Evolutionary conservation across 2,113 vertebrate genomes (phyloP), one percentile per base, ranked within the genome.

Genomic region (Kryptolebias marmoratus): DNA sequence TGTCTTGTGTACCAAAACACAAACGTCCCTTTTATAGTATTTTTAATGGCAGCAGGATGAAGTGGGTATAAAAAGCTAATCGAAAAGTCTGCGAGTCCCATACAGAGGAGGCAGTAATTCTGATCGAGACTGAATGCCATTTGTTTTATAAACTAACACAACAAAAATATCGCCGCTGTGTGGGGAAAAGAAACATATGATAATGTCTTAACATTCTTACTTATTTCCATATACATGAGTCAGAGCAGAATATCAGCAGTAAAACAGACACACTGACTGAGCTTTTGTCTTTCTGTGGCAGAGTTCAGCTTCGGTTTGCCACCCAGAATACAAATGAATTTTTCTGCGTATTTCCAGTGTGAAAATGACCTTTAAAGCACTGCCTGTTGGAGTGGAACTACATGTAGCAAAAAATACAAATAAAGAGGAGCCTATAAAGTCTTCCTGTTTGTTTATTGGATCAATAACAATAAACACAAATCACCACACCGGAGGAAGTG

Each of bases 331-430:
- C 47, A 71, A 36, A 32, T 64, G 61, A 28, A 49, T 31, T 12
- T 68, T 75, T 36, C 57, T 57, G 42, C 59, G 42, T 22, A 11
- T 64, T 31, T 6, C 48, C 32, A n/a, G 16, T 61, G 39, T 42
- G 42, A 32, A 57, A 44, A 56, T 72, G 70, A 82, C 81, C 76
- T 73, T 73, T 81, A 18, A n/a, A 68, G 44, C 8, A 22, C 63
- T 11, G 15, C 14, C 49, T 48, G 15, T 36, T 55, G 59, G 52
- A 11, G 27, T 0, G 45, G 32, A 59, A 63, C 49, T 18, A 5
- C 1, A 3, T 0, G n/a, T 4, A 27, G 18, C 28, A 18, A 47
- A 18, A 30, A 27, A 18, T 10, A 47, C 39, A 42, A 42, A 42
- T 42, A 64, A 11, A 32, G 48, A 60, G 28, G 50, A 14, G 68